phyloP scores from a whole-genome alignment of 2,113 vertebrate species.

The Vombatus ursinus region DNA sequence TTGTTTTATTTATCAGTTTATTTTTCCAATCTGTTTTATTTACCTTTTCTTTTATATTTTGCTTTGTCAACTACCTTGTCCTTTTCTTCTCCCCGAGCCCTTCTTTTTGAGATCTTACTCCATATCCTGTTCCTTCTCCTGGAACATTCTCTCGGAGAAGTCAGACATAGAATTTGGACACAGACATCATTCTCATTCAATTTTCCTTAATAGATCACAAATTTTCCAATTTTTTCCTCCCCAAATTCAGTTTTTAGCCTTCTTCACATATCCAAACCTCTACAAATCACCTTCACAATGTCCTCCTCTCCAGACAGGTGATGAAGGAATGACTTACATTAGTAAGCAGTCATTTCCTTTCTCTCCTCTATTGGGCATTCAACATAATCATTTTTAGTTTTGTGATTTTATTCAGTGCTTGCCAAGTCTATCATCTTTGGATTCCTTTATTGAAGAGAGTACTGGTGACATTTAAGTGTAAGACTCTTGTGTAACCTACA shows the following conservation, averaged over 20 bases:
- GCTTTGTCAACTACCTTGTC: neutral
- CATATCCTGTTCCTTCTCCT: neutral
- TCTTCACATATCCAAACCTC: neutral
- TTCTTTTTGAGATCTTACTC: neutral
- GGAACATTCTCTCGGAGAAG: neutral
- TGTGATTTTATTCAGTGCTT: neutral
- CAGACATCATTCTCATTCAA: neutral
- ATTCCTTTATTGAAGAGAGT: neutral
- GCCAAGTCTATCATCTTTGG: neutral
- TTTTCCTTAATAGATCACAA: neutral
- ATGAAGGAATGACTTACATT: neutral
- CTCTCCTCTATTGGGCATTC: neutral
- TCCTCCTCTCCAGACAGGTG: neutral
- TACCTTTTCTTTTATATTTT: neutral
- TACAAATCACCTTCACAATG: neutral
- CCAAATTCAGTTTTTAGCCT: neutral
- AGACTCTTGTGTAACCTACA: neutral
- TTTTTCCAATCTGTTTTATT: neutral
- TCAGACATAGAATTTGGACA: neutral
- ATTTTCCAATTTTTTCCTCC: neutral
- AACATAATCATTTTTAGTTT: neutral
- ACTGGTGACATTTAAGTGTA: neutral
- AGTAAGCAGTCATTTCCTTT: neutral
- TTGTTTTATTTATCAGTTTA: neutral
- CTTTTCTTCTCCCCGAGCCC: neutral